These are phyloP conservation scores for Euschistus heros DNA, from an alignment of 1,140 invertebrate species.

Conservation along the genomic window DNA sequence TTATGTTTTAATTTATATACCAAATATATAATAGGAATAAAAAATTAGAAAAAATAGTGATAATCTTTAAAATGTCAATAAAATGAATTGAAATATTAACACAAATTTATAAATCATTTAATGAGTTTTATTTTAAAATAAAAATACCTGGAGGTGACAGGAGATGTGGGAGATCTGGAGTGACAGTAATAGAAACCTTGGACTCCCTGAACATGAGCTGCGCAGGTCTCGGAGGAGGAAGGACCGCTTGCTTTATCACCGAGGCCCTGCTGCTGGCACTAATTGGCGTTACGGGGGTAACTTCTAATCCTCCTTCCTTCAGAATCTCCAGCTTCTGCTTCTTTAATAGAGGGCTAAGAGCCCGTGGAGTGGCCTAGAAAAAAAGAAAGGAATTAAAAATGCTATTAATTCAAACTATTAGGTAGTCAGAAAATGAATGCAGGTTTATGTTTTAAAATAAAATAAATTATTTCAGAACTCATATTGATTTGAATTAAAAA, in stretches of 20 bases:
- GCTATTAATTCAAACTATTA: not conserved
- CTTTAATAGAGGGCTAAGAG: constrained; percentile 39
- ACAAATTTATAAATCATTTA: no score
- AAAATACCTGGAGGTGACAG: constrained; percentile 33
- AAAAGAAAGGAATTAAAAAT: constrained; percentile 26
- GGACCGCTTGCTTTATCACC: constrained; percentile 23
- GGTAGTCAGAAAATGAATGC: no score
- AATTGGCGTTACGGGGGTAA: constrained; percentile 47
- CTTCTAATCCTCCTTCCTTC: constrained; percentile 58
- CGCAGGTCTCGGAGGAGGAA: not conserved
- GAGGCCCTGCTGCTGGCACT: not conserved
- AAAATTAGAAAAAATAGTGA: no score
- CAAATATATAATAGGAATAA: no score
- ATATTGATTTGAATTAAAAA: no score
- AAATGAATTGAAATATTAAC: no score
- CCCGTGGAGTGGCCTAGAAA: constrained; percentile 20
- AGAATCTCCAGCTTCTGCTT: constrained; percentile 61
- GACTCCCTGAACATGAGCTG: not conserved
- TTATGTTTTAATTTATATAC: no score
- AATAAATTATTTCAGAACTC: no score
- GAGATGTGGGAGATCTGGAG: constrained; percentile 42
- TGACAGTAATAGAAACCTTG: constrained; percentile 42
- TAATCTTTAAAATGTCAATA: no score
- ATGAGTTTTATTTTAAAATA: no score
- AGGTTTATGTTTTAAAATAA: no score